Evolutionary conservation across 2,797 vertebrate species (phyloP).

Genomic region (Lycodopsis pacificus): DNA sequence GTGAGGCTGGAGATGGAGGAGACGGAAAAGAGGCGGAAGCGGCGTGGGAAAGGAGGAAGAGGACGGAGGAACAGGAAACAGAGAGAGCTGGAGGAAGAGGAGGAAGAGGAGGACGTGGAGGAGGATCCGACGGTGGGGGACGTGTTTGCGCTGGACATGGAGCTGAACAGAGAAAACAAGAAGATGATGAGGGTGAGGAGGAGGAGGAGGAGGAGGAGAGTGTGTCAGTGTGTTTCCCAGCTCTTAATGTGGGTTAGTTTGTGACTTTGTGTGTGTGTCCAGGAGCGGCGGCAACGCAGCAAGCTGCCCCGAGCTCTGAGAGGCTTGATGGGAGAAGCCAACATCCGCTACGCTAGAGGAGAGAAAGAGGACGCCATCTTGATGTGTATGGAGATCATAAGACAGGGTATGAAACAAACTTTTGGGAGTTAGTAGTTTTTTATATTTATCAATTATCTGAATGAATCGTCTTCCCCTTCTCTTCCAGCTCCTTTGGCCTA

Average conservation of each 20-base stretch:
- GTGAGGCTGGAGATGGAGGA: constrained; percentile 48
- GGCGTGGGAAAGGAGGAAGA: constrained; percentile 33
- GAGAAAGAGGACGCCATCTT: constrained; percentile 94
- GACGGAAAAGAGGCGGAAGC: constrained; percentile 58
- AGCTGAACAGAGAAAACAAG: constrained; percentile 95
- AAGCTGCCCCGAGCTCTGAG: constrained; percentile 95
- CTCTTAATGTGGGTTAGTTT: not conserved
- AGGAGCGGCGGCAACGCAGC: constrained; percentile 95
- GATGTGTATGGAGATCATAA: constrained; percentile 99
- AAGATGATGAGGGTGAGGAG: constrained; percentile 95
- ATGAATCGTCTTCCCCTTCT: not conserved
- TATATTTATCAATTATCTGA: not conserved
- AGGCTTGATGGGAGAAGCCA: constrained; percentile 98
- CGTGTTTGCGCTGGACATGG: constrained; percentile 96
- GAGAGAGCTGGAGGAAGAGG: constrained; percentile 71
- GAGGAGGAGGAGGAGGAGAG: not conserved
- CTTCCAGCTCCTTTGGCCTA: constrained; percentile 93
- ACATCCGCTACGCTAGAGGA: constrained; percentile 96
- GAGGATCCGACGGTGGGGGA: constrained; percentile 90
- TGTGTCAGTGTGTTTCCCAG: not conserved
- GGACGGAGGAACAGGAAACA: constrained; percentile 77
- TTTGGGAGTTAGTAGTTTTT: not conserved
- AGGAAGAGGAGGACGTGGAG: constrained; percentile 68
- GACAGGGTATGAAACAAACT: constrained; percentile 87
- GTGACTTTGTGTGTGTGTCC: constrained; percentile 1